These are phyloP conservation scores for Paramormyrops kingsleyae DNA, from an alignment of 2,113 vertebrate species.

Conservation along the genomic window DNA sequence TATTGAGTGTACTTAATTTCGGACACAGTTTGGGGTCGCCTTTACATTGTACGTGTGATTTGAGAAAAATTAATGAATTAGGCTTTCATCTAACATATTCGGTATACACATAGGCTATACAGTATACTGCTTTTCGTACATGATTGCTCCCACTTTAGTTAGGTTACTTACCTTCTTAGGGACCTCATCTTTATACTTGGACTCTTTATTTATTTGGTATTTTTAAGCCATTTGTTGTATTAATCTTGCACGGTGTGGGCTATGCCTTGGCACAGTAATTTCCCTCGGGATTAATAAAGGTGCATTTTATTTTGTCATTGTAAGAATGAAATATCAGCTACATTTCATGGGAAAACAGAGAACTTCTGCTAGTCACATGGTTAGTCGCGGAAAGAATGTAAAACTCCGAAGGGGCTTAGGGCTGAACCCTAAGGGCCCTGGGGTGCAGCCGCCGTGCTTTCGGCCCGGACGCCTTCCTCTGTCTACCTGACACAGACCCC, in stretches of 20 bases:
- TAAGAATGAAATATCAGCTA: neutral
- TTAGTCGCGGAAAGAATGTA: neutral
- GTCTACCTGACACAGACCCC: neutral
- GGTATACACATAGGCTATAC: neutral
- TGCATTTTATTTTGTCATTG: neutral
- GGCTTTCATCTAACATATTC: neutral
- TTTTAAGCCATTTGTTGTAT: neutral
- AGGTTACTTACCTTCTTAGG: neutral
- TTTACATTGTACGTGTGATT: neutral
- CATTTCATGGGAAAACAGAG: neutral
- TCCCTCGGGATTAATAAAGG: neutral
- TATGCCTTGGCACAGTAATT: neutral
- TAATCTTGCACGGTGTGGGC: neutral
- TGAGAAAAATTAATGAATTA: neutral
- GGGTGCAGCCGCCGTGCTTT: too few relatives aligned
- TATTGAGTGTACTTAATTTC: neutral
- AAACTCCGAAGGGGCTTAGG: neutral
- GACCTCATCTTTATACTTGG: neutral
- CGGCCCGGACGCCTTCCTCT: neutral
- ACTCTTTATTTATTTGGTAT: neutral
- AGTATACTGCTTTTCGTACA: neutral
- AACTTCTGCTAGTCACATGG: neutral
- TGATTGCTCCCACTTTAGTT: neutral
- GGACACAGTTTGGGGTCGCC: neutral
- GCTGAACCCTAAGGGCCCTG: too few relatives aligned